A percentile compares a stretch with the other conserved stretches of the same genome.
These are phyloP conservation scores for Lasioglossum leucozonium DNA, from an alignment of 2,888 invertebrate genomes.

Conservation along the genomic window DNA sequence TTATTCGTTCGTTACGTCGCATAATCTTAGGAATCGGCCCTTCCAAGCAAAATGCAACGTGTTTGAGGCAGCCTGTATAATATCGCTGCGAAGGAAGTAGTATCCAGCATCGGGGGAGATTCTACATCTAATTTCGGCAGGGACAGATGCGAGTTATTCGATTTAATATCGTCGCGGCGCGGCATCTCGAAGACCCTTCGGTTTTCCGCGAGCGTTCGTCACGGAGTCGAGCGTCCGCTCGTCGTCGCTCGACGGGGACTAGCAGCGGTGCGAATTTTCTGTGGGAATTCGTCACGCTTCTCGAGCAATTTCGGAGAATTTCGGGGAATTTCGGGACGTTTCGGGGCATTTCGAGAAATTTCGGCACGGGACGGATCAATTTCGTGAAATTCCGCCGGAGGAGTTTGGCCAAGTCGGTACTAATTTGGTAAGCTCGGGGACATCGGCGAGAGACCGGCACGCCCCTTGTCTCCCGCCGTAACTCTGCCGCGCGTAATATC, in stretches of 20 bases:
- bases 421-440: slow-evolving; percentile 39
- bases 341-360: not conserved
- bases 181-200: not conserved
- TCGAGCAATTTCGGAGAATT: not conserved
- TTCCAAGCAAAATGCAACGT: too few species aligned
- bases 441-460: slow-evolving; percentile 14
- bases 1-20: too few species aligned
- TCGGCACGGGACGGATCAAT: slow-evolving; percentile 8
- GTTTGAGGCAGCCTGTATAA: not conserved
- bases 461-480: slow-evolving; percentile 27
- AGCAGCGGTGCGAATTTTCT: not conserved
- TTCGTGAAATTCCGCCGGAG: slow-evolving; percentile 12
- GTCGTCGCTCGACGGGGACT: not conserved
- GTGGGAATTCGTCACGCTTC: not conserved
- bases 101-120: not conserved
- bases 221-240: not conserved
- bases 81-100: not conserved
- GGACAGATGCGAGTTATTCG: not conserved
- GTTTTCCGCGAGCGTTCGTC: not conserved
- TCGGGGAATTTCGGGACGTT: not conserved
- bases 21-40: too few species aligned
- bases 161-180: not conserved
- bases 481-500: slow-evolving; percentile 61
- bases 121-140: not conserved
- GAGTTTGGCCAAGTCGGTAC: slow-evolving; percentile 11